Base-by-base conservation (phyloP, 2,888 invertebrate species). In the Iphiclides podalirius region DNA sequence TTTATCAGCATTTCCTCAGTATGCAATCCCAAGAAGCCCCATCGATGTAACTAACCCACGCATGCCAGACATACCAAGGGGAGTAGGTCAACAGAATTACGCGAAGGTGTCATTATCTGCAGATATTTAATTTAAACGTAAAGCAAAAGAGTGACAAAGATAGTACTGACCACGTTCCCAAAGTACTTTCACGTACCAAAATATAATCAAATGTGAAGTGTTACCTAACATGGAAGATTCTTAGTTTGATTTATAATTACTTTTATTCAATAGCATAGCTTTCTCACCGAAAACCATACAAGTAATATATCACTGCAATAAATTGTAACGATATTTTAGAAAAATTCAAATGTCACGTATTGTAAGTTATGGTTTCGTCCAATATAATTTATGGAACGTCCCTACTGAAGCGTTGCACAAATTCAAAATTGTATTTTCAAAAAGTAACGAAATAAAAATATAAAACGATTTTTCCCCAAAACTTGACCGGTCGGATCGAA, bases 401-500 rank as follows among this genome's bases (percentile, higher is more conserved):
- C n/a, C n/a, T n/a, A n/a, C n/a, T 20, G 20, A 4, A 20, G 26
- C 8, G 8, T 2, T 26, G 8, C 9, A 26, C 26, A 26, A 26
- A 26, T 26, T 26, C 13, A 43, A 17, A 13, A 20, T 13, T 13
- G 35, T 40, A 47, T 34, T 47, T 26, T 12, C n/a, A n/a, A n/a
- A n/a, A n/a, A n/a, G n/a, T n/a, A n/a, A n/a, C n/a, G 16, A 12
- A 26, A 41, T 36, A 36, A 47, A 47, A 47, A 47, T n/a, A n/a
- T n/a, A n/a, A n/a, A n/a, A n/a, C n/a, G n/a, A 12, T 34, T 34
- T 40, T 35, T 39, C 39, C 13, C 47, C 20, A 20, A 38, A 48
- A 48, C 15, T 36, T 36, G 31, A 26, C 49, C 44, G 35, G 34
- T 33, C 39, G 34, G 35, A 39, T 49, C 44, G 39, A 49, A 49